phyloP scores from a whole-genome alignment of 2,888 invertebrate genomes.

The Coelogynopora nodosa region DNA sequence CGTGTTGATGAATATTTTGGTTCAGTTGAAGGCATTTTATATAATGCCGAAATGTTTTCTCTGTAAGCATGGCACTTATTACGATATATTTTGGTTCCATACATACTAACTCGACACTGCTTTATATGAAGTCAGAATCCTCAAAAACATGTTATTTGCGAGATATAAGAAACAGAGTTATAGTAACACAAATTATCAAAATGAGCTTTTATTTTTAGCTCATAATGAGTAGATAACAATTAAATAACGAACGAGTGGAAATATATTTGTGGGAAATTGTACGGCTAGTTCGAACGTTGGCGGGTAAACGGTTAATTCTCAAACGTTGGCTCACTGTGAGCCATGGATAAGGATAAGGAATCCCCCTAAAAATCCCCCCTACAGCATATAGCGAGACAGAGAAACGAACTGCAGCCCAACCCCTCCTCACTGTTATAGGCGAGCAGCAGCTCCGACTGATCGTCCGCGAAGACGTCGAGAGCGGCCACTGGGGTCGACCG shows the following conservation, averaged over 20 bases:
- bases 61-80: neutral
- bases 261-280: too few species aligned
- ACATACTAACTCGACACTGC: neutral
- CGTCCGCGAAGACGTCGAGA: constrained; percentile 74
- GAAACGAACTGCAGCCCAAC: too few species aligned
- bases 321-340: too few species aligned
- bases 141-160: constrained; percentile 19
- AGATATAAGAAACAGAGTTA: neutral
- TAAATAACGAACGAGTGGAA: too few species aligned
- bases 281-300: too few species aligned
- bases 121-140: neutral
- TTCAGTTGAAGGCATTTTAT: neutral
- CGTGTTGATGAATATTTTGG: neutral
- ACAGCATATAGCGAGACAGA: too few species aligned
- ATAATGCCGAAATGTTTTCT: neutral
- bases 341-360: too few species aligned
- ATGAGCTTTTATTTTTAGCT: neutral
- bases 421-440: constrained; percentile 83
- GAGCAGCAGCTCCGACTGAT: constrained; percentile 73
- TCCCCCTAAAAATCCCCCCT: too few species aligned
- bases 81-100: neutral
- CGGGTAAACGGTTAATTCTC: too few species aligned
- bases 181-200: neutral
- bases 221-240: neutral
- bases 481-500: constrained; percentile 68